Conservation (phyloP, 2,113 vertebrate species). For the Brachypodius melanocephalos region DNA sequence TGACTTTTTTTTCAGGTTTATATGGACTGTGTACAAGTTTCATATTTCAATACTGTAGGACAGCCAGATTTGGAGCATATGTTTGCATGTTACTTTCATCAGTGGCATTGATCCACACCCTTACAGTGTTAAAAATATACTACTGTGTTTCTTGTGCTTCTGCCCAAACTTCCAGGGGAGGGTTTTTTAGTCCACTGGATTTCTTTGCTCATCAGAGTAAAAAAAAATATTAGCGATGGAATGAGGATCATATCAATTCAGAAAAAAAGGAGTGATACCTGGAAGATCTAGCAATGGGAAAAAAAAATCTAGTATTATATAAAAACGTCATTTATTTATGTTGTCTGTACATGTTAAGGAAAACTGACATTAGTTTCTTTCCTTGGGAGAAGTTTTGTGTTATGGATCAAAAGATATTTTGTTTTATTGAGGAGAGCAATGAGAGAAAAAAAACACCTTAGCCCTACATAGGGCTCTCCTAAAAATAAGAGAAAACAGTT, state of each 20-base stretch:
- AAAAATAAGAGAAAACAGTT: not conserved
- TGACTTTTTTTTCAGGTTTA: not conserved
- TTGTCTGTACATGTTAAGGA: not conserved
- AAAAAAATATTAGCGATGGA: not conserved
- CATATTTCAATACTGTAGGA: not conserved
- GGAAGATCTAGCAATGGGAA: not conserved
- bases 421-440: not conserved
- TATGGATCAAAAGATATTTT: not conserved
- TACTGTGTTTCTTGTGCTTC: not conserved
- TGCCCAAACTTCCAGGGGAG: not conserved
- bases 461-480: not conserved
- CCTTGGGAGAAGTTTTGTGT: not conserved
- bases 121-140: not conserved
- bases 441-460: not conserved
- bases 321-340: not conserved
- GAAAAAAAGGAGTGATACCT: not conserved
- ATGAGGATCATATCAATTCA: not conserved
- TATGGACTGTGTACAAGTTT: not conserved
- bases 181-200: not conserved
- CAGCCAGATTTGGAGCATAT: not conserved
- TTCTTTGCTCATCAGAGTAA: not conserved
- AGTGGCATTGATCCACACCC: not conserved
- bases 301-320: not conserved
- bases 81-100: not conserved
- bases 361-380: not conserved